phyloP scores from a whole-genome alignment of 23 tunicate genomes.

The Corella eumyota region DNA sequence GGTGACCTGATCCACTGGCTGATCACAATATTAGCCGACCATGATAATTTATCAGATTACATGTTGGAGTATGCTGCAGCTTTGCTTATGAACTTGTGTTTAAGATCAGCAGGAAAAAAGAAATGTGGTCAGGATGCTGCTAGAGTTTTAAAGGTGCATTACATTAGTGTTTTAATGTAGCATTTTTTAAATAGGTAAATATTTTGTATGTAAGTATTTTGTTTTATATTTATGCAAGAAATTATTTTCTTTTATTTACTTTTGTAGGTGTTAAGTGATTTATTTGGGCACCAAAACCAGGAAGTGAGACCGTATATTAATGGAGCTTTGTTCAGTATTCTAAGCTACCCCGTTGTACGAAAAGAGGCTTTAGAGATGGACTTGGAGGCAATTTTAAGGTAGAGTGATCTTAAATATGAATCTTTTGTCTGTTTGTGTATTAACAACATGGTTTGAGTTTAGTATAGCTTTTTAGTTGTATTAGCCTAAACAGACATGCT shows the following conservation, averaged over 20 bases:
- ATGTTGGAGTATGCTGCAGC: conserved; percentile 97
- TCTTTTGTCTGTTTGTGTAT: background rate
- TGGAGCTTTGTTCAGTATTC: conserved; percentile 96
- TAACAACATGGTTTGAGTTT: background rate
- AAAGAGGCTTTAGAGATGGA: conserved; percentile 71
- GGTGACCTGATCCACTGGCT: conserved; percentile 81
- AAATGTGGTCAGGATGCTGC: conserved; percentile 70
- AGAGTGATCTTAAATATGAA: background rate
- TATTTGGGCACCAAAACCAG: conserved; percentile 78
- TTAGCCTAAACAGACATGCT: background rate
- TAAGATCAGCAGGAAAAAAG: conserved; percentile 66
- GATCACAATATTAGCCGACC: conserved; percentile 43
- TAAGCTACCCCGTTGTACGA: conserved; percentile 61
- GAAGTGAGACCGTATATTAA: conserved; percentile 91
- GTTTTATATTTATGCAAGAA: too few relatives aligned
- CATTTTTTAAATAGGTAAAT: too few relatives aligned
- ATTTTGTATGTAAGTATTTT: too few relatives aligned
- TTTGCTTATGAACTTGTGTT: conserved; percentile 85
- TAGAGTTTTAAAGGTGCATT: conserved; percentile 41
- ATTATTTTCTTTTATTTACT: too few relatives aligned
- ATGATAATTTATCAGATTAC: conserved; percentile 75
- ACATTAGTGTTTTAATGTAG: too few relatives aligned
- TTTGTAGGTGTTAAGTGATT: conserved; percentile 75
- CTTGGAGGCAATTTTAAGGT: conserved; percentile 68
- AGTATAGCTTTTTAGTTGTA: background rate